Base-by-base conservation (phyloP, 2,113 vertebrate species). In the Etheostoma spectabile region DNA sequence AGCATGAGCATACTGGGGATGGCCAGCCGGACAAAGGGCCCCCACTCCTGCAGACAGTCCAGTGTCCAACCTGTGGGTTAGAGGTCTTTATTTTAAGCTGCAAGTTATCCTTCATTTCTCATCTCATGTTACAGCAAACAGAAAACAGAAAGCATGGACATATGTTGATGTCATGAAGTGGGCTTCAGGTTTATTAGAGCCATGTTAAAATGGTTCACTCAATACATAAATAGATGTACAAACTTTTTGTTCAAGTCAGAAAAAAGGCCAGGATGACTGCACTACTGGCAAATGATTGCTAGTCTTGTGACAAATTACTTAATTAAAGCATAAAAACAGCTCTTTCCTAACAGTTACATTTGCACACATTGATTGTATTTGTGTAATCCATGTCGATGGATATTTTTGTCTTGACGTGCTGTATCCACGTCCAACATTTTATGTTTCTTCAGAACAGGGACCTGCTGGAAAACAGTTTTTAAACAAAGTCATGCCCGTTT, bases 1-100 rank as follows among this genome's bases (percentile, higher is more conserved):
- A 97, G 84, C 97, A 97, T 99, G 38, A 99, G 88, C 97, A 98
- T 97, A 69, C 97, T 95, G 15, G 97, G 97, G 51, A 99, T 57
- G 0, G 97, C 97, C 89, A 98, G 93, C 11, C 45, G 42, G 79
- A 95, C 79, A 52, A 97, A 99, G 22, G 94, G 67, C 0, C 95
- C 95, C 97, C 97, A 98, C 49, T 98, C 96, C 83, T 97, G 93
- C 4, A 99, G 93, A 75, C 96, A 98, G 1, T 97, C 96, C 13
- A 55, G 42, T 1, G 95, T 95, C 97, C 97, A 99, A 3, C 97
- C 97, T 99, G 75, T 0, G 64, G 71, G 1, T 0, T 76, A 74
- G n/a, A 82, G 8, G 38, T 38, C 15, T 10, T 18, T 0, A 60
- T 18, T 62, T 62, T 33, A 74, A 48, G 2, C 38, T 53, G 10